These are phyloP conservation scores for Pterostichus niger DNA, from an alignment of 2,888 invertebrate species.

Conservation along the genomic window DNA sequence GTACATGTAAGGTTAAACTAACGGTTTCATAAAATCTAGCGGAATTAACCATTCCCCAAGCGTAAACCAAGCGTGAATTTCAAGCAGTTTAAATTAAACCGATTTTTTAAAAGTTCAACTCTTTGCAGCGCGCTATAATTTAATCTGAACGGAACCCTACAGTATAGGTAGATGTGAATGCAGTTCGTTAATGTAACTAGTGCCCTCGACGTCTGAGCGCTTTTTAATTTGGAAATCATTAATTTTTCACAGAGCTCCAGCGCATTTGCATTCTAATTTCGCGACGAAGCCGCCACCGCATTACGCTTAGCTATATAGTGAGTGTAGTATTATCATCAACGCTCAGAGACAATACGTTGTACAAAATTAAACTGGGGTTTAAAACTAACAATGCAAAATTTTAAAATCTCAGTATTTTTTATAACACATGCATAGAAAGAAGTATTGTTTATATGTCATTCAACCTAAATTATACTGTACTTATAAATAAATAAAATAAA, in stretches of 20 bases:
- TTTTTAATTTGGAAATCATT: constrained; percentile 55
- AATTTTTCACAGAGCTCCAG: constrained; percentile 23
- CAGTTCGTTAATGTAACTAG: constrained; percentile 29
- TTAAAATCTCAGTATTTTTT: background rate
- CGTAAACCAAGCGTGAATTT: constrained; percentile 22
- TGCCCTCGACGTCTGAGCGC: background rate
- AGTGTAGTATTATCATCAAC: constrained; percentile 16
- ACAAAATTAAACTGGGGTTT: no score
- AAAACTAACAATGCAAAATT: no score
- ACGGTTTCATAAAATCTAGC: constrained; percentile 30
- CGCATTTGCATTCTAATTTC: constrained; percentile 43
- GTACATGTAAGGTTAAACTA: constrained; percentile 17
- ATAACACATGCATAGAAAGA: background rate
- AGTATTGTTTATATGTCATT: background rate
- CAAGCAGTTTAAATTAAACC: constrained; percentile 48
- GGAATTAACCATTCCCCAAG: constrained; percentile 17
- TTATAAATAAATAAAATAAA: no score
- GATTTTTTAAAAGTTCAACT: constrained; percentile 46
- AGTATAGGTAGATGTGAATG: constrained; percentile 8
- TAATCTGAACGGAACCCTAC: constrained; percentile 4
- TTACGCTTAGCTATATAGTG: background rate
- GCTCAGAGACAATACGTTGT: constrained; percentile 1
- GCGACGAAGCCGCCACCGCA: background rate
- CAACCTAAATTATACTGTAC: no score
- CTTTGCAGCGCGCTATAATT: constrained; percentile 21